These are phyloP conservation scores for Actinernus sp. DNA, from an alignment of 92 coral and sea anemone genomes.

Conservation along the genomic window DNA sequence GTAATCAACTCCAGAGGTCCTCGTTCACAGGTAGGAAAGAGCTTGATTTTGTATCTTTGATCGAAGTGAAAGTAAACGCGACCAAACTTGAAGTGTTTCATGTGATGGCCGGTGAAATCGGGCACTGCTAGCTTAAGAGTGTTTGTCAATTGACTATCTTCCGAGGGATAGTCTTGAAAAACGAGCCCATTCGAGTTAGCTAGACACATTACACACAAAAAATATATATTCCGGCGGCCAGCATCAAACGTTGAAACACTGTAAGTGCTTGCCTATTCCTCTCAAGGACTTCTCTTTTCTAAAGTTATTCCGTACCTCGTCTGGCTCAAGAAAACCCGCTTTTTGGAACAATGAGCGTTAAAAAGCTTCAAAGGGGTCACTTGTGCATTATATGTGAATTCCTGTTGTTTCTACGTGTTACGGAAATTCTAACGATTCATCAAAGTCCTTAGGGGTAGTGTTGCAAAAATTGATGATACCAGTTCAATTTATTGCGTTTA, in stretches of 20 bases:
- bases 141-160: slow-evolving; percentile 46
- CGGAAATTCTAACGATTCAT: slow-evolving; percentile 1
- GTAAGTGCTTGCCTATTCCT: slow-evolving; percentile 37
- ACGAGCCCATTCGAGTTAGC: slow-evolving; percentile 24
- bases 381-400: background rate
- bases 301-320: slow-evolving; percentile 2
- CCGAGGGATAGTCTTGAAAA: slow-evolving; percentile 32
- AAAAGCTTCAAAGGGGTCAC: background rate
- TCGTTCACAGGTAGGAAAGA: slow-evolving; percentile 85
- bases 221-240: slow-evolving; percentile 24
- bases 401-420: background rate
- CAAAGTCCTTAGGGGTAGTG: background rate
- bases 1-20: slow-evolving; percentile 86
- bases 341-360: background rate
- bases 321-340: background rate
- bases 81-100: slow-evolving; percentile 55
- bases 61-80: slow-evolving; percentile 79
- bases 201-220: background rate
- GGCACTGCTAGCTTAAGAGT: slow-evolving; percentile 33
- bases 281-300: slow-evolving; percentile 7
- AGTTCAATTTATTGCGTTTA: slow-evolving; percentile 26
- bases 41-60: slow-evolving; percentile 92
- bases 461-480: slow-evolving; percentile 12
- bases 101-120: slow-evolving; percentile 65
- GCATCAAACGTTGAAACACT: slow-evolving; percentile 27